phyloP scores from a whole-genome alignment of 2,113 vertebrate genomes.

The Zootoca vivipara region DNA sequence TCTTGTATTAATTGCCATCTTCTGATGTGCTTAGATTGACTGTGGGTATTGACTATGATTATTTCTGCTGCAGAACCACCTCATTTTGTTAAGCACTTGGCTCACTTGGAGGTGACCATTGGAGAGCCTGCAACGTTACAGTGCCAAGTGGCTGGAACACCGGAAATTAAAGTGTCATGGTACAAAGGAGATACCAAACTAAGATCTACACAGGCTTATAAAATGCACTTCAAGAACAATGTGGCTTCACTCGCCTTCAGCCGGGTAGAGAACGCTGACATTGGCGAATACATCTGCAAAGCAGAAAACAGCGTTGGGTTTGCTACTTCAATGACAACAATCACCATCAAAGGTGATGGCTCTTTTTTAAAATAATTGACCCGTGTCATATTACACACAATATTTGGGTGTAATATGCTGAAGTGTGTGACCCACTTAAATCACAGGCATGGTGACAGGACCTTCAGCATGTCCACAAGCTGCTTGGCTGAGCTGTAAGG shows the following conservation, averaged over 20 bases:
- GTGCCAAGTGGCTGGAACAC: conserved; percentile 91
- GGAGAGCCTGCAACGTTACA: conserved; percentile 89
- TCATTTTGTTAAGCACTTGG: conserved; percentile 88
- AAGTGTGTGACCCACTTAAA: not conserved
- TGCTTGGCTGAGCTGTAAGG: not conserved
- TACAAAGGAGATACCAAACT: conserved; percentile 96
- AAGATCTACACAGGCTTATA: conserved; percentile 88
- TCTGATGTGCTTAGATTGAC: not conserved
- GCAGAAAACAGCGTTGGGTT: conserved; percentile 92
- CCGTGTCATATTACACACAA: not conserved
- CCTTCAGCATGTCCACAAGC: not conserved
- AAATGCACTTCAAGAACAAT: conserved; percentile 90
- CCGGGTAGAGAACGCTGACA: conserved; percentile 83
- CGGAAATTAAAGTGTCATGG: conserved; percentile 97
- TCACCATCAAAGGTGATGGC: conserved; percentile 89
- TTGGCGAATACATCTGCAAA: conserved; percentile 94
- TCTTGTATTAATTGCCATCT: not conserved
- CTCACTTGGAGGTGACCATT: conserved; percentile 87
- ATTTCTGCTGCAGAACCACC: conserved; percentile 86
- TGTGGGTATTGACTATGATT: conserved; percentile 46
- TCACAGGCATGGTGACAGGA: not conserved
- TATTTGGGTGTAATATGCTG: not conserved
- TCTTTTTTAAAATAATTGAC: not conserved
- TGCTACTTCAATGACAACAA: conserved; percentile 84
- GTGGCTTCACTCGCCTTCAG: conserved; percentile 88